Percentiles rank a stretch among this genome's conserved stretches.
Conservation (phyloP, 2,797 vertebrate genomes). For the Neosilurus hyrtlii region DNA sequence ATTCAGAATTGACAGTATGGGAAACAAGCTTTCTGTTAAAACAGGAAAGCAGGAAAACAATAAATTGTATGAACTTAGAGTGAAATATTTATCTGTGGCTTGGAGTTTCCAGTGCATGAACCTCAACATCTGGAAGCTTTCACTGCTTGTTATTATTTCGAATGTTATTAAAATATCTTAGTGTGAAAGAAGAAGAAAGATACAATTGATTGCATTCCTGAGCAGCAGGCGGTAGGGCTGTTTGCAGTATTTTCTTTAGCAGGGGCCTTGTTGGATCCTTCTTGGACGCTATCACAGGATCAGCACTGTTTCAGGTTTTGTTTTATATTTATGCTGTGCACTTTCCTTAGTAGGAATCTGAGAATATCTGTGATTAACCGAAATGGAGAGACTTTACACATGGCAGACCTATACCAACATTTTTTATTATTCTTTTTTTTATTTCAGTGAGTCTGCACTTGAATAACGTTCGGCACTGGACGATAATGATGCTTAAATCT, state of each 20-base stretch:
- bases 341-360: conserved; percentile 53
- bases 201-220: conserved; percentile 50
- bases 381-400: conserved; percentile 58
- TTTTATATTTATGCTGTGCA: conserved; percentile 66
- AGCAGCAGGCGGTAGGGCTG: conserved; percentile 47
- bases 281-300: conserved; percentile 57
- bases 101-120: conserved; percentile 27
- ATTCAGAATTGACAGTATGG: conserved; percentile 19
- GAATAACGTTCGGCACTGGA: conserved; percentile 21
- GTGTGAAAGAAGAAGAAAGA: conserved; percentile 45
- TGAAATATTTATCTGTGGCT: conserved; percentile 51
- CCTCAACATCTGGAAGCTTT: conserved; percentile 60
- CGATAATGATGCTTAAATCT: conserved; percentile 34
- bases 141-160: conserved; percentile 50
- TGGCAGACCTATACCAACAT: conserved; percentile 4
- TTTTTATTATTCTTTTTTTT: not conserved
- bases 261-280: conserved; percentile 34
- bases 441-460: not conserved
- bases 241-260: conserved; percentile 63
- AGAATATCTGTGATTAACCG: conserved; percentile 71
- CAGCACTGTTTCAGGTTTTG: conserved; percentile 66
- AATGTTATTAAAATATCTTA: conserved; percentile 46
- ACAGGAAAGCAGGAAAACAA: conserved; percentile 40
- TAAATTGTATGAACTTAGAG: conserved; percentile 43
- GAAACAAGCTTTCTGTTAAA: conserved; percentile 46